phyloP scores from a whole-genome alignment of 2,888 invertebrate genomes.

The Caenorhabditis wallacei region DNA sequence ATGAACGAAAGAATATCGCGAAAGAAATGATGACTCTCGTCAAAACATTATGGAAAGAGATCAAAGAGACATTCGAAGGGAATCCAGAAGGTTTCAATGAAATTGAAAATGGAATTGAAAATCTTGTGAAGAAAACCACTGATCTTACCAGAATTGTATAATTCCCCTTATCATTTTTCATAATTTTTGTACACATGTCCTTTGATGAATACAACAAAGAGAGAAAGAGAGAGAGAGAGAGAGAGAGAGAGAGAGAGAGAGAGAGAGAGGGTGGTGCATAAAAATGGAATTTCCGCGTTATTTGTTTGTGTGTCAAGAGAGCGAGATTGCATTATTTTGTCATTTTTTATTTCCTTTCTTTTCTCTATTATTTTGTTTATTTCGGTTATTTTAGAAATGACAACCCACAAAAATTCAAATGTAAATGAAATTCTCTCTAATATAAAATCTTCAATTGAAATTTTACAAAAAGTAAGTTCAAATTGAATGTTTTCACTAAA shows the following conservation, averaged over 20 bases:
- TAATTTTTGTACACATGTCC: background rate
- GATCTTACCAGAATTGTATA: constrained; percentile 13
- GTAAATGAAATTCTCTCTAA: background rate
- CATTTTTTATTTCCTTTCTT: background rate
- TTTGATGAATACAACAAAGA: too few species aligned
- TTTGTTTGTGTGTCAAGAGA: constrained; percentile 13
- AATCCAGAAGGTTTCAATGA: constrained; percentile 4
- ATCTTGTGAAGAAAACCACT: constrained; percentile 3
- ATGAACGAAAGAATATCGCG: constrained; percentile 5
- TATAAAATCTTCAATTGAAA: background rate
- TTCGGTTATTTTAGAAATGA: background rate
- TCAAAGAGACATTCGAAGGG: constrained; percentile 17
- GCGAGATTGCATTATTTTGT: constrained; percentile 17
- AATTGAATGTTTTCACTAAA: background rate
- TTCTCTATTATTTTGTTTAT: background rate
- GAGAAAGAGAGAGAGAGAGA: too few species aligned
- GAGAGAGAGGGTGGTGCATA: background rate
- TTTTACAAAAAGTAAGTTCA: constrained; percentile 2
- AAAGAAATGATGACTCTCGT: constrained; percentile 1
- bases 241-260: too few species aligned
- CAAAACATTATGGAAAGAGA: constrained; percentile 13
- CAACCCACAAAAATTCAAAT: background rate
- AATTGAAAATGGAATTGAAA: constrained; percentile 9
- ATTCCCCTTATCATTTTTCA: background rate
- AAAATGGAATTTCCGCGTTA: constrained; percentile 1